Conservation (phyloP, 1,140 invertebrate species). For the Drosophila teissieri region DNA sequence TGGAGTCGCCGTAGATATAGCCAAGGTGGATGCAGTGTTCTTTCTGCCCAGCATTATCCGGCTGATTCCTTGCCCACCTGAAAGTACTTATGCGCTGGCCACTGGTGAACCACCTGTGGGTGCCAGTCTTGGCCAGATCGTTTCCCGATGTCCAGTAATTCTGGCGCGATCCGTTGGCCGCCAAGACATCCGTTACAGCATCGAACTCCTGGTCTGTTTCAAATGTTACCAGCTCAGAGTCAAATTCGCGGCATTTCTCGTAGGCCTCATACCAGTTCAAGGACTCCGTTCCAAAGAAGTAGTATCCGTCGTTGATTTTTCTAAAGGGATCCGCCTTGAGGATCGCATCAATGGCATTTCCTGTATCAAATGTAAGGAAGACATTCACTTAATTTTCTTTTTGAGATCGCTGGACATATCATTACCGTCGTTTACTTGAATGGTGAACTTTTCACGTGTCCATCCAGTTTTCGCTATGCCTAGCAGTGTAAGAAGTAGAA, state of each 20-base stretch:
- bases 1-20: slow-evolving; percentile 20
- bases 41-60: slow-evolving; percentile 33
- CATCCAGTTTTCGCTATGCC: background rate
- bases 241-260: slow-evolving; percentile 29
- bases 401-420: background rate
- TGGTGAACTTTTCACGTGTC: slow-evolving; percentile 23
- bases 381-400: background rate
- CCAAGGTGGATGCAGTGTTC: slow-evolving; percentile 52
- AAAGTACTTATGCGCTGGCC: slow-evolving; percentile 26
- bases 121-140: slow-evolving; percentile 39
- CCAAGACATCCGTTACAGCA: slow-evolving; percentile 5
- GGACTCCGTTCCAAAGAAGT: slow-evolving; percentile 33
- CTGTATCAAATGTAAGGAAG: background rate
- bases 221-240: slow-evolving; percentile 42
- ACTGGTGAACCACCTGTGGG: slow-evolving; percentile 39
- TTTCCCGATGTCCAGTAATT: slow-evolving; percentile 52
- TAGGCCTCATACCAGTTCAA: slow-evolving; percentile 46
- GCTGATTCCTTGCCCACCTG: slow-evolving; percentile 41
- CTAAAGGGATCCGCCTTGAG: slow-evolving; percentile 30
- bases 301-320: slow-evolving; percentile 29
- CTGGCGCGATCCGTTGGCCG: background rate
- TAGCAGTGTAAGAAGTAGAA: slow-evolving; percentile 17
- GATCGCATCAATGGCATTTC: slow-evolving; percentile 9
- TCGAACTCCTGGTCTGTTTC: slow-evolving; percentile 42
- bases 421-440: slow-evolving; percentile 26